phyloP scores from a whole-genome alignment of 2,797 vertebrate genomes.

The Crenichthys baileyi region DNA sequence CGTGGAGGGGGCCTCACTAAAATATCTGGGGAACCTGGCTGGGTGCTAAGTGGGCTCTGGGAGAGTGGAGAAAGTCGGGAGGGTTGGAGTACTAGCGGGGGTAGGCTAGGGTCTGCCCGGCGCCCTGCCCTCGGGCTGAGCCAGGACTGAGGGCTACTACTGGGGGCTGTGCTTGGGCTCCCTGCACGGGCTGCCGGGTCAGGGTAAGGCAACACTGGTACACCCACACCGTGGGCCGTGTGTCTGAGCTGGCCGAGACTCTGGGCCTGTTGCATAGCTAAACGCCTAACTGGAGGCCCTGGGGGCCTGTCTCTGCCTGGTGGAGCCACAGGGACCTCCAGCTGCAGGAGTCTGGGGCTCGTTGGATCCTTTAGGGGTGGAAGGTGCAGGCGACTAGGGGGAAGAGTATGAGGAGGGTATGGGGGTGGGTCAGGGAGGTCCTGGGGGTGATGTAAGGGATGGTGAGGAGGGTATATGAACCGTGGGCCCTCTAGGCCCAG shows the following conservation, averaged over 20 bases:
- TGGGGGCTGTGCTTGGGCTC: slow-evolving; percentile 95
- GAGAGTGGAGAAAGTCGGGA: slow-evolving; percentile 97
- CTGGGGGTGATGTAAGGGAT: slow-evolving; percentile 87
- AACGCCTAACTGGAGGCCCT: slow-evolving; percentile 90
- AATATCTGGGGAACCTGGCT: slow-evolving; percentile 95
- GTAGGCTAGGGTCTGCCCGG: slow-evolving; percentile 94
- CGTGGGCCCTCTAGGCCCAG: slow-evolving; percentile 91
- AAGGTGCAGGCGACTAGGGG: slow-evolving; percentile 81
- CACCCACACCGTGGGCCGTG: slow-evolving; percentile 98
- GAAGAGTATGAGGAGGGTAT: slow-evolving; percentile 85
- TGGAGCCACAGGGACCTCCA: slow-evolving; percentile 94
- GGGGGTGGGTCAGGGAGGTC: slow-evolving; percentile 90
- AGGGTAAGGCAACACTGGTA: slow-evolving; percentile 99
- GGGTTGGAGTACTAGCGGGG: slow-evolving; percentile 98
- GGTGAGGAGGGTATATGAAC: slow-evolving; percentile 92
- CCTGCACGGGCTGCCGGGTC: slow-evolving; percentile 90
- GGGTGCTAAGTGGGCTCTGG: slow-evolving; percentile 97
- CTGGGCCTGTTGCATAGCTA: slow-evolving; percentile 98
- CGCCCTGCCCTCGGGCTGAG: slow-evolving; percentile 94
- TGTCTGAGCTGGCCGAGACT: slow-evolving; percentile 99
- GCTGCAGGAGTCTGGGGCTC: slow-evolving; percentile 93
- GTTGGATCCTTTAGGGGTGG: slow-evolving; percentile 88
- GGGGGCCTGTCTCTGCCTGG: slow-evolving; percentile 84
- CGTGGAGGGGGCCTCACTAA: slow-evolving; percentile 92
- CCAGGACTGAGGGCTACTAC: slow-evolving; percentile 95